A percentile compares a stretch with the other conserved stretches of the same genome.
These are phyloP conservation scores for Caloenas nicobarica DNA, from an alignment of 2,113 vertebrate species.

Conservation along the genomic window DNA sequence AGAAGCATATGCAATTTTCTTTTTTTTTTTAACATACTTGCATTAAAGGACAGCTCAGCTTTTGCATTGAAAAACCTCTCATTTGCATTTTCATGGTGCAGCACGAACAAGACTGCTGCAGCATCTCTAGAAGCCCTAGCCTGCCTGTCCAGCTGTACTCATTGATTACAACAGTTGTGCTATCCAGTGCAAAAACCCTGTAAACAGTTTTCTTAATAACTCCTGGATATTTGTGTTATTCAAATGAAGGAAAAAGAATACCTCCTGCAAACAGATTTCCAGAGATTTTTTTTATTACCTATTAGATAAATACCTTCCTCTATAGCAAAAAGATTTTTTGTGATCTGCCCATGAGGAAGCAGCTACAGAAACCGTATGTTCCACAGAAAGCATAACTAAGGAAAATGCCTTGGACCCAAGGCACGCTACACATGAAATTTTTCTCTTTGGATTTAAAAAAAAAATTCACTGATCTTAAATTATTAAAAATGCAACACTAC, in stretches of 20 bases:
- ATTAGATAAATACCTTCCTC: background rate
- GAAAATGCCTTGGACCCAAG: background rate
- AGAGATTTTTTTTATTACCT: background rate
- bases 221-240: background rate
- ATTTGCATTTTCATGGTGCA: background rate
- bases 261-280: background rate
- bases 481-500: background rate
- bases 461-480: background rate
- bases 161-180: background rate
- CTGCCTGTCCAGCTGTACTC: background rate
- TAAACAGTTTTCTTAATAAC: background rate
- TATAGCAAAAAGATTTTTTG: background rate
- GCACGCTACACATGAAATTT: rapidly evolving
- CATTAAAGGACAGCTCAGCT: background rate
- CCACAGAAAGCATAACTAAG: background rate
- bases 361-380: background rate
- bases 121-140: background rate
- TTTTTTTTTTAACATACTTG: background rate
- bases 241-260: background rate
- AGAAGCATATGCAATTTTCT: background rate
- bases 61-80: background rate
- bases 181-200: background rate
- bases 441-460: background rate
- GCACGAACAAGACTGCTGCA: background rate
- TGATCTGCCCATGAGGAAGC: background rate